These are phyloP conservation scores for Leucozona laternaria DNA, from an alignment of 2,888 invertebrate genomes.

Conservation along the genomic window DNA sequence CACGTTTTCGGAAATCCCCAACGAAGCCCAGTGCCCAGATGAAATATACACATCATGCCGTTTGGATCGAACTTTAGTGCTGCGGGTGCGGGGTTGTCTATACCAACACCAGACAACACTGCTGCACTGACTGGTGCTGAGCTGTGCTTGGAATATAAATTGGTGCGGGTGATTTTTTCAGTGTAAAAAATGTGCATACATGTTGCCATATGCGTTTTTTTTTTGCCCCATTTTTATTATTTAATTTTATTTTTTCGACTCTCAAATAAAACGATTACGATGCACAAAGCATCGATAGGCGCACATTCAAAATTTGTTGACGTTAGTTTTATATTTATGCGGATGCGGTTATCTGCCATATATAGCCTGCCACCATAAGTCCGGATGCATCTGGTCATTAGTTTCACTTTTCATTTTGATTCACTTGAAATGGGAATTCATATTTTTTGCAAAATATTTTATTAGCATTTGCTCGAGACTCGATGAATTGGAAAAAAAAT, in stretches of 20 bases:
- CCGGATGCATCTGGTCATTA: neutral
- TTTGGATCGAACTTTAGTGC: neutral
- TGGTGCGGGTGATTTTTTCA: slow-evolving; percentile 37
- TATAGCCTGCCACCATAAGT: neutral
- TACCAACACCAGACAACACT: slow-evolving; percentile 46
- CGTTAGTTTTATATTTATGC: slow-evolving; percentile 10
- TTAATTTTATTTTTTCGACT: slow-evolving; percentile 10
- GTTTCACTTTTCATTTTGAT: slow-evolving; percentile 56
- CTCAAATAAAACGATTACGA: slow-evolving; percentile 46
- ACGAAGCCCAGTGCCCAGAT: slow-evolving; percentile 5
- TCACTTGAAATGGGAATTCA: slow-evolving; percentile 17
- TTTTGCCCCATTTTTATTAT: slow-evolving; percentile 11
- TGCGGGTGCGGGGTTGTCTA: slow-evolving; percentile 14
- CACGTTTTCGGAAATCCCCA: slow-evolving; percentile 48
- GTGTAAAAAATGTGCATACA: slow-evolving; percentile 19
- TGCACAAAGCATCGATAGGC: slow-evolving; percentile 29
- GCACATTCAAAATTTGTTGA: slow-evolving; percentile 44
- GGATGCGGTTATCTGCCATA: neutral
- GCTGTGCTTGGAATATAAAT: slow-evolving; percentile 57
- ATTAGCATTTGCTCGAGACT: neutral
- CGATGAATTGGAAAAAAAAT: slow-evolving; percentile 18
- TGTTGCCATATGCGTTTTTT: neutral
- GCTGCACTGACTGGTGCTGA: neutral
- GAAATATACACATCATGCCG: slow-evolving; percentile 3
- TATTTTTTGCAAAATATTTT: slow-evolving; percentile 1